Base-by-base conservation (phyloP, 2,888 invertebrate species). In the Agrotis puta region DNA sequence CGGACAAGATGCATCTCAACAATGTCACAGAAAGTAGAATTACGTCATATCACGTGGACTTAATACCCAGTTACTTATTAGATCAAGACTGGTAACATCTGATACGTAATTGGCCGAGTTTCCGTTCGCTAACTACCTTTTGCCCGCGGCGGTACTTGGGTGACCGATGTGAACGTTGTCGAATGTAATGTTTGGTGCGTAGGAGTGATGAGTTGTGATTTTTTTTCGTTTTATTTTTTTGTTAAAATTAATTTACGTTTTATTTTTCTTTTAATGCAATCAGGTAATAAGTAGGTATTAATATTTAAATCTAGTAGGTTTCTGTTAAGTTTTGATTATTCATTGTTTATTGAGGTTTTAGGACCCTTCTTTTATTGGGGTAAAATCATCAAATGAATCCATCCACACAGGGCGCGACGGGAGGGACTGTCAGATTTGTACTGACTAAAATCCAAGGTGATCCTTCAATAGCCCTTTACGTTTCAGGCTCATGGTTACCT, bases 51-150 rank as follows among this genome's bases (percentile, higher is more conserved):
- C 20, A 20, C 39, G 20, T 70, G 82, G 20, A 56, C 79, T 70
- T 77, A 61, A 78, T 83, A 75, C 84, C 84, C 24, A 74, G 65
- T 69, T 85, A 72, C 65, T 81, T 81, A 84, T 85, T 85, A 83
- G 85, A 84, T 72, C 75, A 85, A 81, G 71, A 75, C 85, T 50
- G 50, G 77, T 72, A 82, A 71, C 79, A 77, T 79, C 63, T 43
- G 67, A 70, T 62, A 77, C 58, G 79, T 82, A 79, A 79, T 70
- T 79, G 79, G 64, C 67, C 72, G 51, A 62, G 57, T 72, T 72
- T 61, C 45, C 53, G 67, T 79, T 77, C 67, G 63, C 69, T 79
- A 79, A 79, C 71, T 58, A 59, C 65, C n/a, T 20, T n/a, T 3
- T 6, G 78, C 79, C 63, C 45, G 72, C 56, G 65, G 79, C 62